Conservation (phyloP, 2,113 vertebrate species). For the Cricetomys ansorgei region DNA sequence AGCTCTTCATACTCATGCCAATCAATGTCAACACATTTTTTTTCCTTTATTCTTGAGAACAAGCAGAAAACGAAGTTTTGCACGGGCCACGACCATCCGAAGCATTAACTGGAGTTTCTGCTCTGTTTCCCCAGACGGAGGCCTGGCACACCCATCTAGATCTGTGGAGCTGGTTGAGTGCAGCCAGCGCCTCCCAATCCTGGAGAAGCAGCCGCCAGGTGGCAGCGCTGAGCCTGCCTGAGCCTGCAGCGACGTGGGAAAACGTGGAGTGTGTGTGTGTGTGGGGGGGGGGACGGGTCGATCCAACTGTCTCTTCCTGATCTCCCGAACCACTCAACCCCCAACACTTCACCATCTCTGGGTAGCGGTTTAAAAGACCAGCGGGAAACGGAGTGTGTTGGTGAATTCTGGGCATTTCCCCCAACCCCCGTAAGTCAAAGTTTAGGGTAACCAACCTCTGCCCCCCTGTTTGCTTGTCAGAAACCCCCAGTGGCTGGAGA, state of each 20-base stretch:
- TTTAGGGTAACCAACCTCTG: not conserved
- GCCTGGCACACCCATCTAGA: not conserved
- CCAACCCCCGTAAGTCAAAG: not conserved
- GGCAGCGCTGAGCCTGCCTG: constrained; percentile 93
- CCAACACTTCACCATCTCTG: not conserved
- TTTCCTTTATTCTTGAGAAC: not conserved
- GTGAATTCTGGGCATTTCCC: not conserved
- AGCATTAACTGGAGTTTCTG: not conserved
- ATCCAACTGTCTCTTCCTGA: not conserved
- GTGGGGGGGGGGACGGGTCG: no score
- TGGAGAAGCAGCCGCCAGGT: constrained; percentile 90
- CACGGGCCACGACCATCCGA: not conserved
- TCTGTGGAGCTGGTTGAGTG: not conserved
- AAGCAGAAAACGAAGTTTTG: constrained; percentile 10
- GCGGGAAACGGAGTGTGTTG: not conserved
- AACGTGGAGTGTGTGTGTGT: not conserved
- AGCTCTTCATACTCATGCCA: not conserved
- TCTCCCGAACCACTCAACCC: not conserved
- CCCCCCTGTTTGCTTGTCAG: not conserved
- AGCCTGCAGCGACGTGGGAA: constrained; percentile 59
- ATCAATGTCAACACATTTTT: not conserved
- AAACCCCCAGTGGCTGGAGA: not conserved
- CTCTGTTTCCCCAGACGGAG: not conserved
- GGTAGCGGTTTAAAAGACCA: not conserved
- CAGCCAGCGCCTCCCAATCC: not conserved